Evolutionary conservation across 2,113 vertebrate species (phyloP), one percentile per base, ranked within the genome.

Genomic region (Semicossyphus pulcher): DNA sequence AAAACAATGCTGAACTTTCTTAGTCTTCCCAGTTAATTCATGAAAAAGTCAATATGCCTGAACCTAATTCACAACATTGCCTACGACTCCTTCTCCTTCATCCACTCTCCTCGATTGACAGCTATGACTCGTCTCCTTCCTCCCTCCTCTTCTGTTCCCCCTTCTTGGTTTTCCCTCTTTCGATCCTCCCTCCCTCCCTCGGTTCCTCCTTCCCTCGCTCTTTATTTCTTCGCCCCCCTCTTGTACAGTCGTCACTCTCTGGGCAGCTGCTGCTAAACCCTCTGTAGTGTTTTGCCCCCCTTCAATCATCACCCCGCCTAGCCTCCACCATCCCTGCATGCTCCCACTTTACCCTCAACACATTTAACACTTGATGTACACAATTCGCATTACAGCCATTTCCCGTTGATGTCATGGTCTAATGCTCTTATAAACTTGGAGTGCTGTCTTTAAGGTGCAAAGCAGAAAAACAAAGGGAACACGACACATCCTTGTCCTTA

Each of bases 181-280:
- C 53, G 26, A n/a, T 79, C 39, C 25, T 45, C 48, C 47, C 32
- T 68, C 62, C 29, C 58, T 51, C 32, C 31, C n/a, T n/a, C n/a
- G 4, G 2, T 42, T 21, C 51, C 21, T 48, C 11, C 47, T 54
- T 64, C 41, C 7, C 60, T 26, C 10, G 0, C 25, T 49, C 53
- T 49, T 53, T 42, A 28, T 66, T 28, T 42, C 60, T 62, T 39
- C 12, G 0, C 29, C 69, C 58, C 51, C 36, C 54, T 75, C 71
- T 48, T 14, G 1, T 49, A n/a, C 91, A 89, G 93, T 57, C 42
- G 2, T 90, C 90, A 78, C 78, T 93, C 87, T 92, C 86, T 92
- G 41, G 76, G 83, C 92, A 93, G 92, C 92, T 95, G 94, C 92
- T 89, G 80, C 87, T 88, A 89, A 91, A 86, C 80, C 86, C 82